Base-by-base conservation (phyloP, 2,113 vertebrate genomes). In the Melierax canorus region DNA sequence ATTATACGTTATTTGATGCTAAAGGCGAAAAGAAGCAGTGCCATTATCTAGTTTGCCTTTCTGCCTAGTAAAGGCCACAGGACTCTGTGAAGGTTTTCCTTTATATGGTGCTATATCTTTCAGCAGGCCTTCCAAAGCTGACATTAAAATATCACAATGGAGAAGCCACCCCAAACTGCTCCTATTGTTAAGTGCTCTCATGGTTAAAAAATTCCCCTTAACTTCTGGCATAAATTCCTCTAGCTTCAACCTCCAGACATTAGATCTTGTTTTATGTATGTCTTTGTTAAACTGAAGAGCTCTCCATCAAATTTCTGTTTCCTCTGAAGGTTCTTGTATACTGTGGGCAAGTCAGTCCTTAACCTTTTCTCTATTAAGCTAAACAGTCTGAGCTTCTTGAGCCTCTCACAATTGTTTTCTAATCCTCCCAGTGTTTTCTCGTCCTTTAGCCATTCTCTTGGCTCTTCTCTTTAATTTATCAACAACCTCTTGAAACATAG, bases 301-400 rank as follows among this genome's bases (percentile, higher is more conserved):
- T 78, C 94, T 96, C 91, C 86, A 96, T 97, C 95, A 96, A 77
- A 86, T 94, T 90, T 90, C 87, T 90, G 81, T 78, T 97, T 94
- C 93, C 91, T 93, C 66, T 90, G 93, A 96, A 94, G 85, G 69
- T 95, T 93, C 90, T 96, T 96, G 94, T 96, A 82, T 96, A 85
- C 66, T 79, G 69, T 88, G 94, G 81, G 86, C 90, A 88, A 96
- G 85, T 93, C 92, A 94, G 86, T 96, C 85, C 96, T 97, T 97
- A 97, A 97, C 96, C 96, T 97, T 95, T 94, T 94, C 90, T 96
- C 93, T 94, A 75, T 90, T 97, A 96, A 93, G 87, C 93, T 95
- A 97, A 96, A 96, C 96, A 96, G 53, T 91, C 92, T 96, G 92
- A 97, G 93, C 96, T 97, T 91, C 96, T 96, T 96, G 93, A 97